Conservation (phyloP, 2,113 vertebrate species). For the Engraulis encrasicolus region DNA sequence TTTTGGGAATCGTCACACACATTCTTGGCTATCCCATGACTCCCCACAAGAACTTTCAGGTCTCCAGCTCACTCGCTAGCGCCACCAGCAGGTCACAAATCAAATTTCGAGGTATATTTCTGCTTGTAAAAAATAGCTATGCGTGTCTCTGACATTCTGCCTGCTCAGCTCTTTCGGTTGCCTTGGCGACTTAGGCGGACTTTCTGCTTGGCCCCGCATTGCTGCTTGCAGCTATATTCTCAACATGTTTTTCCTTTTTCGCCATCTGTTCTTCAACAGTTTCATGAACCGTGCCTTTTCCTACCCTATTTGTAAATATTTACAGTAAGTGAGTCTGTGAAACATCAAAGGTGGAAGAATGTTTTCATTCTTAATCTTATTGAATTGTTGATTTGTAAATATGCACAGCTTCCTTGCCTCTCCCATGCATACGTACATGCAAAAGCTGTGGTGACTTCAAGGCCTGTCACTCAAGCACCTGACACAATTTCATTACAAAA, state of each 20-base stretch:
- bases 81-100: too few relatives aligned
- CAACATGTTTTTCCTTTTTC: background rate
- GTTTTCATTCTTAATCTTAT: background rate
- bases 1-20: too few relatives aligned
- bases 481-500: constrained; percentile 13
- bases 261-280: background rate
- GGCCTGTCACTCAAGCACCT: background rate
- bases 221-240: too few relatives aligned
- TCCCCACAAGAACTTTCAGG: too few relatives aligned
- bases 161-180: too few relatives aligned
- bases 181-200: too few relatives aligned
- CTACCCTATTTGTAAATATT: background rate
- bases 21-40: too few relatives aligned
- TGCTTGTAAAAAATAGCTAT: too few relatives aligned
- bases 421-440: background rate
- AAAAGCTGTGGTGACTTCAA: background rate
- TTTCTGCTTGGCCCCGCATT: too few relatives aligned
- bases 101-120: too few relatives aligned
- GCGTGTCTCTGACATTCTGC: too few relatives aligned
- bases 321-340: constrained; percentile 13
- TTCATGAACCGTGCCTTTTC: constrained; percentile 1
- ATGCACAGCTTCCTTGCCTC: background rate
- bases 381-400: background rate
- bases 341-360: constrained; percentile 2
- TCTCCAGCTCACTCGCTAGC: too few relatives aligned